Conservation (phyloP, 2,888 invertebrate genomes). For the Cryptocephalus primarius region DNA sequence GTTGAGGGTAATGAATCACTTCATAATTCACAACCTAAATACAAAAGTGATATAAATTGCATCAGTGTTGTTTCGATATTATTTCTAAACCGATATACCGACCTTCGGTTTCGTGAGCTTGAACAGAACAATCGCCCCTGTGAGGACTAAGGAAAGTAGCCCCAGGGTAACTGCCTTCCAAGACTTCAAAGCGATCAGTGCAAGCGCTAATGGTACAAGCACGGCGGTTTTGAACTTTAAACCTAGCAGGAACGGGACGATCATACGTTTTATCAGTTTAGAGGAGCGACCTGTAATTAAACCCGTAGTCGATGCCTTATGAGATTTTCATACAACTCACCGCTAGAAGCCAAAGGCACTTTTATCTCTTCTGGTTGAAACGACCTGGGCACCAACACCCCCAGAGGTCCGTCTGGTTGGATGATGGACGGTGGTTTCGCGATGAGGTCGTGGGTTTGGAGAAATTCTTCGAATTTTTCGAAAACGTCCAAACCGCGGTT, state of each 20-base stretch:
- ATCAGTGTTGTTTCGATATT: background rate
- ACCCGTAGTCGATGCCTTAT: background rate
- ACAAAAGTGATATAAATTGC: background rate
- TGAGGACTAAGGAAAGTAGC: slow-evolving; percentile 70
- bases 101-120: slow-evolving; percentile 79
- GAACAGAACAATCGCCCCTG: slow-evolving; percentile 77
- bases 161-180: slow-evolving; percentile 85
- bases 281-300: slow-evolving; percentile 51
- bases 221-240: slow-evolving; percentile 80
- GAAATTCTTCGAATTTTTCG: slow-evolving; percentile 62
- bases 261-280: slow-evolving; percentile 66
- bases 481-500: slow-evolving; percentile 49
- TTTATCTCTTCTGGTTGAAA: slow-evolving; percentile 56
- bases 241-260: slow-evolving; percentile 76
- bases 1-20: slow-evolving; percentile 72
- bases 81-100: background rate
- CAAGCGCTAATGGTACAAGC: slow-evolving; percentile 68
- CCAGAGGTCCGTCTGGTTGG: slow-evolving; percentile 44
- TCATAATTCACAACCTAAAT: slow-evolving; percentile 67
- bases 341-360: slow-evolving; percentile 55
- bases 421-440: slow-evolving; percentile 61
- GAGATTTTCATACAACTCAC: slow-evolving; percentile 14
- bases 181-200: slow-evolving; percentile 75
- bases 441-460: slow-evolving; percentile 64
- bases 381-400: slow-evolving; percentile 52